Percentiles rank a stretch among this genome's conserved stretches.
Evolutionary conservation across 2,113 vertebrate genomes (phyloP).

Genomic region (Rhinopomastus cyanomelas): DNA sequence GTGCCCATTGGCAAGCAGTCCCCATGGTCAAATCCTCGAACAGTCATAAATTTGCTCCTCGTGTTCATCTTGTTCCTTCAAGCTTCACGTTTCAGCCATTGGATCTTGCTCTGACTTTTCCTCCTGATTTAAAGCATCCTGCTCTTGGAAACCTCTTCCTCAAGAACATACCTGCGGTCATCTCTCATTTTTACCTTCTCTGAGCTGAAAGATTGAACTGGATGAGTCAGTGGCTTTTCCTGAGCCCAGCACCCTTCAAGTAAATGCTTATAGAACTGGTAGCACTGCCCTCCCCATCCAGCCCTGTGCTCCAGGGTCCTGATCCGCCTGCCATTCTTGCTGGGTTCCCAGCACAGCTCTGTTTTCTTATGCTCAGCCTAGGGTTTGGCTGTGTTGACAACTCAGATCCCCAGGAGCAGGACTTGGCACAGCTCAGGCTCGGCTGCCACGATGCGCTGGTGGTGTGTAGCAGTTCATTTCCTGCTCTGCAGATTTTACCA

Average conservation of each 20-base stretch:
- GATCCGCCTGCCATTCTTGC: not conserved
- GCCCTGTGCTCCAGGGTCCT: rapidly evolving
- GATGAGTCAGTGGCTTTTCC: not conserved
- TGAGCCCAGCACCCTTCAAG: not conserved
- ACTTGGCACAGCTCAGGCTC: rapidly evolving
- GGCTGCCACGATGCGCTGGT: rapidly evolving
- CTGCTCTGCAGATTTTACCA: not conserved
- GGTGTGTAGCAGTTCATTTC: not conserved
- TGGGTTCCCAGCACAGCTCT: not conserved
- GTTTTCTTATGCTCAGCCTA: not conserved
- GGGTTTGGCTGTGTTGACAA: rapidly evolving
- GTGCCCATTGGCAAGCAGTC: not conserved
- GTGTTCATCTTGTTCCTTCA: not conserved
- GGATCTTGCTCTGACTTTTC: not conserved
- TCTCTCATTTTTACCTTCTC: not conserved
- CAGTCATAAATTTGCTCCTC: not conserved
- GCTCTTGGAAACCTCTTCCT: not conserved
- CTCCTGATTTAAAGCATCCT: not conserved
- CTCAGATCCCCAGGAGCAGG: rapidly evolving
- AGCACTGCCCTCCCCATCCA: not conserved
- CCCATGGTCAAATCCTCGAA: not conserved
- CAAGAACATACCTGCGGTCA: not conserved
- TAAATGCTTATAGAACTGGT: not conserved
- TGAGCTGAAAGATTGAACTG: not conserved
- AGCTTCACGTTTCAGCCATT: not conserved